phyloP scores from a whole-genome alignment of 2,797 vertebrate genomes.

The Paramormyrops hopkinsi region DNA sequence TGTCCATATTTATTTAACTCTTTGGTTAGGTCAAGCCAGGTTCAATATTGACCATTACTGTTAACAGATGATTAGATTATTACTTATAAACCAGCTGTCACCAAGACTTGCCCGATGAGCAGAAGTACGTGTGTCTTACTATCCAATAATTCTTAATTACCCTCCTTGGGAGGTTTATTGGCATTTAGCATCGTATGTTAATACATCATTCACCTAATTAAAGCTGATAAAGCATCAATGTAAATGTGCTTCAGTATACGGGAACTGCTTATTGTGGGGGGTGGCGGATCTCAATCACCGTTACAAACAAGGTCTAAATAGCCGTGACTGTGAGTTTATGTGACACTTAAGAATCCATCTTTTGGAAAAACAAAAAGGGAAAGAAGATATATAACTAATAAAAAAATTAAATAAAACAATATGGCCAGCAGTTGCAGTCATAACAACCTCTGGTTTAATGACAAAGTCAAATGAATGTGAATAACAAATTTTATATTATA shows the following conservation, averaged over 20 bases:
- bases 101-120: neutral
- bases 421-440: neutral
- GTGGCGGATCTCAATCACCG: neutral
- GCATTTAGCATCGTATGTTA: neutral
- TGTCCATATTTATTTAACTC: neutral
- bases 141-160: constrained; percentile 3
- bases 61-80: neutral
- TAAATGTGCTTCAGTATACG: neutral
- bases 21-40: neutral
- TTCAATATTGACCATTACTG: neutral
- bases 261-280: neutral
- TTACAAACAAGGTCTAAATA: neutral
- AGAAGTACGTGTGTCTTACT: neutral
- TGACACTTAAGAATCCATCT: neutral
- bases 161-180: neutral
- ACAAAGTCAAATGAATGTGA: neutral
- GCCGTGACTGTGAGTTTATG: neutral
- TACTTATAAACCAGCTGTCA: neutral
- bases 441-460: neutral
- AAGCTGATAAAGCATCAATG: constrained; percentile 3
- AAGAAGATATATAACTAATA: neutral
- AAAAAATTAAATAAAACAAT: neutral
- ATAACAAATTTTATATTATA: neutral
- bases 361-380: neutral
- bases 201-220: constrained; percentile 3